A percentile compares a stretch with the other conserved stretches of the same genome.
phyloP scores from a whole-genome alignment of 2,888 invertebrate genomes.

The Limnephilus auricula region DNA sequence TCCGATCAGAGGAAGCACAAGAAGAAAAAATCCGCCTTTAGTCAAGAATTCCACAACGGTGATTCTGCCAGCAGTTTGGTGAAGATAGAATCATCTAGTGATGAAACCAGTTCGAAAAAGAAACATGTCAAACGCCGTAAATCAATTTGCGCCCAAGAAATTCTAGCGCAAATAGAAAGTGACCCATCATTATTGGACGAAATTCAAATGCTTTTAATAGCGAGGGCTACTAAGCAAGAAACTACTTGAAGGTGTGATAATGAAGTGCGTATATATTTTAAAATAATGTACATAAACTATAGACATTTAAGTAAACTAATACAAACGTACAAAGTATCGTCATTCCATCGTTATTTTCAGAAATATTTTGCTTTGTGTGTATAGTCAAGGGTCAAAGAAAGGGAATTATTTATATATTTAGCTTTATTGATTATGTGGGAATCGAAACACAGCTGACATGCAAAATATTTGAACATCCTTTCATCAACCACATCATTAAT shows the following conservation, averaged over 20 bases:
- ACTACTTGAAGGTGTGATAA: slow-evolving; percentile 4
- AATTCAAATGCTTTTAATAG: slow-evolving; percentile 38
- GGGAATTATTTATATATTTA: background rate
- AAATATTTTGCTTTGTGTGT: background rate
- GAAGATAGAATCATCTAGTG: slow-evolving; percentile 5
- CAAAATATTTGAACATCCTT: background rate
- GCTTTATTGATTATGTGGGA: background rate
- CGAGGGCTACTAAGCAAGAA: background rate
- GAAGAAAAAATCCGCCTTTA: background rate
- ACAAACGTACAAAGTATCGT: background rate
- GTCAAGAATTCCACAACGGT: background rate
- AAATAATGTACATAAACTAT: background rate
- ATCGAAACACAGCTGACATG: background rate
- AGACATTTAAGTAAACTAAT: background rate
- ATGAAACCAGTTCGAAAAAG: background rate
- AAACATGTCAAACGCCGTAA: background rate
- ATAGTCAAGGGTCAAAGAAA: background rate
- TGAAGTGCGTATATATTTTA: background rate
- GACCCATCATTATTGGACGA: slow-evolving; percentile 24
- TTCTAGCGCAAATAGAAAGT: slow-evolving; percentile 31
- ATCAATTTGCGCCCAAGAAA: background rate
- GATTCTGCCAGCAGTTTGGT: background rate
- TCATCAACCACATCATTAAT: background rate
- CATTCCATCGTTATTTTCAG: background rate
- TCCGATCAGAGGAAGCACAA: background rate